Percentiles rank a stretch among this genome's conserved stretches.
These are phyloP conservation scores for Tretioscincus oriximinensis DNA, from an alignment of 2,113 vertebrate genomes.

Conservation along the genomic window DNA sequence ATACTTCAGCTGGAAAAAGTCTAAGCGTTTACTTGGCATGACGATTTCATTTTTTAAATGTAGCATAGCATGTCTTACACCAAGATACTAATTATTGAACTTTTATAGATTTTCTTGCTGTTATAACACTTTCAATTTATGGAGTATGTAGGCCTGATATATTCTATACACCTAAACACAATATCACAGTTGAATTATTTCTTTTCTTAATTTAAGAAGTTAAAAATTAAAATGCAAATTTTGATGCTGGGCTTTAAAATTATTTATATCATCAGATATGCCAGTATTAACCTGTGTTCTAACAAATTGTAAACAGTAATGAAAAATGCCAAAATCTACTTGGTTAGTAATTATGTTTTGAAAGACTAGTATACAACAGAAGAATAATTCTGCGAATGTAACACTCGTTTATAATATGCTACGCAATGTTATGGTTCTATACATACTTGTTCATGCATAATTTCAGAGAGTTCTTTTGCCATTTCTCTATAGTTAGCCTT, in stretches of 20 bases:
- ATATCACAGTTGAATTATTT: background rate
- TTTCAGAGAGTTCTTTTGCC: constrained; percentile 91
- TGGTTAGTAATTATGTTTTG: background rate
- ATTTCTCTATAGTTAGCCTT: constrained; percentile 96
- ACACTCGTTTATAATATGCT: background rate
- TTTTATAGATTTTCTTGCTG: background rate
- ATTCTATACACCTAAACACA: background rate
- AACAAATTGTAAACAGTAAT: background rate
- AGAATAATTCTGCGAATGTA: background rate
- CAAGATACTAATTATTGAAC: background rate
- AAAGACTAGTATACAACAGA: background rate
- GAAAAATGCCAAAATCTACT: background rate
- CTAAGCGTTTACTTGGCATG: background rate
- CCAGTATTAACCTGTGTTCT: too few relatives aligned
- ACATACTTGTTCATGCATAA: constrained; percentile 94
- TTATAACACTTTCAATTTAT: background rate
- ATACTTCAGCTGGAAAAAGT: background rate
- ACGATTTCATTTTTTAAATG: background rate
- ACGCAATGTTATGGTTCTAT: background rate
- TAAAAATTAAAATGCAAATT: background rate
- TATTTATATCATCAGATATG: background rate
- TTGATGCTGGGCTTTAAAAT: too few relatives aligned
- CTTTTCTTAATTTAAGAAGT: background rate
- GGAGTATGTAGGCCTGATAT: background rate
- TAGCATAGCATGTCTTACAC: background rate